Percentiles rank a stretch among this genome's conserved stretches.
phyloP scores from a whole-genome alignment of 2,113 vertebrate species.

The Actenoides hombroni region DNA sequence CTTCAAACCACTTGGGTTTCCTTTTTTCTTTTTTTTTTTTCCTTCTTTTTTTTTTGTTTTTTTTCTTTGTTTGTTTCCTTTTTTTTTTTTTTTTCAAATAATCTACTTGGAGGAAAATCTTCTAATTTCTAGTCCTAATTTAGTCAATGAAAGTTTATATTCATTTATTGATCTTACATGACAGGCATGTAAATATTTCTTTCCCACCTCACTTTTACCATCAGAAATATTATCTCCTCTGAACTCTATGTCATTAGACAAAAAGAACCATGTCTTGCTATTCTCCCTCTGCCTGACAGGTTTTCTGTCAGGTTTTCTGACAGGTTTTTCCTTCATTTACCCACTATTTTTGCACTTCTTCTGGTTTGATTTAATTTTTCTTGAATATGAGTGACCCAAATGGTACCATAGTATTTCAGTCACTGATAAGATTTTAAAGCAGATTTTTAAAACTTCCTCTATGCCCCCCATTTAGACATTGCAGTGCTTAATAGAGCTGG shows the following conservation, averaged over 20 bases:
- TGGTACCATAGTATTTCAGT: not conserved
- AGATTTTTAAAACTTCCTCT: not conserved
- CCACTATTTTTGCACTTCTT: not conserved
- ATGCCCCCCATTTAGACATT: not conserved
- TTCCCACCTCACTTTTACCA: not conserved
- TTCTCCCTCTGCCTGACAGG: not conserved
- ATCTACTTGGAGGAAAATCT: not conserved
- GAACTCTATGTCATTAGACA: not conserved
- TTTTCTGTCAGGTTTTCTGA: not conserved
- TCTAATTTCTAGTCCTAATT: not conserved
- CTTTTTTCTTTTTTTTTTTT: not conserved
- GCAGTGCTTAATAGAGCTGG: not conserved
- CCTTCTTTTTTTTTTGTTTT: too few relatives aligned
- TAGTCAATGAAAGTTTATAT: not conserved
- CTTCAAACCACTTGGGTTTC: not conserved
- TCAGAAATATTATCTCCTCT: not conserved
- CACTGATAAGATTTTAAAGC: not conserved
- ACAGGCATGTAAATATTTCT: not conserved
- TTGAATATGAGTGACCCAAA: not conserved
- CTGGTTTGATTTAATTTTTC: not conserved
- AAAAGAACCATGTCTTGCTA: not conserved
- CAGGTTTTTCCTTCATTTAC: too few relatives aligned
- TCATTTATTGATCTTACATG: not conserved
- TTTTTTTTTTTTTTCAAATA: not conserved
- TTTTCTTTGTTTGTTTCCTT: not conserved